Evolutionary conservation across 2,797 vertebrate genomes (phyloP), one percentile per base, ranked within the genome.

Genomic region (Molothrus ater): DNA sequence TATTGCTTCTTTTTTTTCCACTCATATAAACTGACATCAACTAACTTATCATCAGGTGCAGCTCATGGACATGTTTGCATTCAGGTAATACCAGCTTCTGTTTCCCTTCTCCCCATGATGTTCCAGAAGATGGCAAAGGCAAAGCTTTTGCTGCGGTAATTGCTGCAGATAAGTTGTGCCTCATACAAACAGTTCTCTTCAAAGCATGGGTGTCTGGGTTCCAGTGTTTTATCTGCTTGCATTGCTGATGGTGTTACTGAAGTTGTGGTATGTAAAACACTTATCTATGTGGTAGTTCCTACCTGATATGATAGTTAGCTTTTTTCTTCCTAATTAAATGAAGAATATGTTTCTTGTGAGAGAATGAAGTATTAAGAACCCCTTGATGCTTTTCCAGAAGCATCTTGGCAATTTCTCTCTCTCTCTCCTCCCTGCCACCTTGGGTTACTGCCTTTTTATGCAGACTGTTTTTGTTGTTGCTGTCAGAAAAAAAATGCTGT

Each of bases 391-490:
- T 88, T 78, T 70, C 61, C 34, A 65, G 40, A 84, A 75, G 45
- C 82, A 29, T 88, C 80, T 88, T 92, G 76, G 43, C 70, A 64
- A 9, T 70, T 95, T 91, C 47, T 89, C 1, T 87, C 59, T 47
- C 18, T 40, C 6, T n/a, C 16, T 50, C 24, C 26, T 43, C 3
- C 3, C 14, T 3, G 2, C 65, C 50, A 16, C 70, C 26, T 78
- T 88, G 54, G n/a, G 48, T 93, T 85, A 40, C 42, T 90, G 48
- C 74, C 40, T 78, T 90, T 92, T 36, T 94, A 50, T 88, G 64
- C 68, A 82, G 34, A 66, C 36, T 72, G 42, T 66, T 94, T 92
- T 93, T 48, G 18, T 59, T 86, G 36, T 78, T 87, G 17, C 38
- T 54, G 32, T 79, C 86, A 86, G 63, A 34, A 88, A 63, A 90